Conservation (phyloP, 2,113 vertebrate species). For the Ceyx melanurus region DNA sequence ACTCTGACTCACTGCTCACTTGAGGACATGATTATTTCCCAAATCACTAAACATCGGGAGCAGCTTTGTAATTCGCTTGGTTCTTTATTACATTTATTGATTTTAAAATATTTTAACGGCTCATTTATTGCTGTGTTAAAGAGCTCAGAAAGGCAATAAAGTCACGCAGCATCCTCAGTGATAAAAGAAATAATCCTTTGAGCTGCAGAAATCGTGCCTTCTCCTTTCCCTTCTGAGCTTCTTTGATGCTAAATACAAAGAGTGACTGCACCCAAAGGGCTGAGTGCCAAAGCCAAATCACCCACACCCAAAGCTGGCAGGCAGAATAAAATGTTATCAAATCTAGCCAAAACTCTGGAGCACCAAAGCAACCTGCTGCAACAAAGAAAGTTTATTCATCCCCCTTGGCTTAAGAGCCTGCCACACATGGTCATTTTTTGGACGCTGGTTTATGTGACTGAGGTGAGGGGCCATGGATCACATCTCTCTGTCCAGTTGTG, state of each 20-base stretch:
- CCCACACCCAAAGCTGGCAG: rapidly evolving
- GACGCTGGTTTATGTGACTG: neutral
- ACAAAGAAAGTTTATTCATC: neutral
- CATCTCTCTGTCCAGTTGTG: neutral
- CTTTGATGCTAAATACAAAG: neutral
- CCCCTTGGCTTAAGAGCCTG: neutral
- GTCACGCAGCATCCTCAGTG: neutral
- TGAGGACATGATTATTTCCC: slow-evolving; percentile 21
- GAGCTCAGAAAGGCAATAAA: slow-evolving; percentile 51
- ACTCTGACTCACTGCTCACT: neutral
- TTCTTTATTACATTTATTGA: slow-evolving; percentile 63
- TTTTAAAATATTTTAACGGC: slow-evolving; percentile 61
- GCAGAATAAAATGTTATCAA: neutral
- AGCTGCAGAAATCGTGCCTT: neutral
- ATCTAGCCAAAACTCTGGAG: neutral
- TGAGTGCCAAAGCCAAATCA: neutral
- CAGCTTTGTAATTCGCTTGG: slow-evolving; percentile 10
- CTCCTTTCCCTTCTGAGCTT: neutral
- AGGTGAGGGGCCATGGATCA: neutral
- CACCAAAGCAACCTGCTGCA: neutral
- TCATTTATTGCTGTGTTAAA: slow-evolving; percentile 43
- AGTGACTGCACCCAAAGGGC: neutral
- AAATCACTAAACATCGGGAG: slow-evolving; percentile 21
- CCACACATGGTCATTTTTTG: rapidly evolving
- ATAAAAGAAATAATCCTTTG: slow-evolving; percentile 28